These are phyloP conservation scores for Bucco capensis DNA, from an alignment of 2,113 vertebrate species.

Conservation along the genomic window DNA sequence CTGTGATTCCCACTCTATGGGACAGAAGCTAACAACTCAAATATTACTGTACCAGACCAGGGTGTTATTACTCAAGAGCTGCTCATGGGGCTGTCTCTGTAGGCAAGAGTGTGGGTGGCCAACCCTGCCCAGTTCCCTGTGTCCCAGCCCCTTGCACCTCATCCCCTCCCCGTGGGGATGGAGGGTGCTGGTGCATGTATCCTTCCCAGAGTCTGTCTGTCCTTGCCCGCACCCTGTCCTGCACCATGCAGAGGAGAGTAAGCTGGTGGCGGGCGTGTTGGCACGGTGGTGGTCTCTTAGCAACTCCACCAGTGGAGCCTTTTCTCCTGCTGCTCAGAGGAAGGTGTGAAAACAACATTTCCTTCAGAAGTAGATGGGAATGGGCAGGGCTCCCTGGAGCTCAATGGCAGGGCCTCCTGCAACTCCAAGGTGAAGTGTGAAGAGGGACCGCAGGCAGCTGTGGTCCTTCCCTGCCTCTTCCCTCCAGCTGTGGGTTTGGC, in stretches of 20 bases:
- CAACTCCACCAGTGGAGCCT: not conserved
- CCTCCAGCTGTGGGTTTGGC: no score
- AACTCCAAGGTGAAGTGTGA: rapidly evolving
- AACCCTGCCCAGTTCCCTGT: rapidly evolving
- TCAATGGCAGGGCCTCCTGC: not conserved
- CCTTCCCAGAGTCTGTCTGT: no score
- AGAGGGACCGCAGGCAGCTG: not conserved
- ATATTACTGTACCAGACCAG: rapidly evolving
- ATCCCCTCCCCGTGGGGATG: rapidly evolving
- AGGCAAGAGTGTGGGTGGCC: not conserved
- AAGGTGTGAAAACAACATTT: not conserved
- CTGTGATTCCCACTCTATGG: rapidly evolving
- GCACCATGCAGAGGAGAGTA: rapidly evolving
- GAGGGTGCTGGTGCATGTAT: rapidly evolving
- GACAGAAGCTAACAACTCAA: not conserved
- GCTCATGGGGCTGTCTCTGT: rapidly evolving
- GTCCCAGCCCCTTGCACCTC: not conserved
- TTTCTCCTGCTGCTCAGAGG: not conserved
- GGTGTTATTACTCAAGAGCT: rapidly evolving
- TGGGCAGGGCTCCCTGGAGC: rapidly evolving
- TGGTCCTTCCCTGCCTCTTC: not conserved
- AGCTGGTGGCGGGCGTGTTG: not conserved
- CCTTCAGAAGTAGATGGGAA: not conserved
- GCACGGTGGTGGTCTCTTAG: slow-evolving; percentile 40
- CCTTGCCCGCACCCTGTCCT: not conserved